Conservation (phyloP, 2,797 vertebrate species). For the Lacerta bilineata region DNA sequence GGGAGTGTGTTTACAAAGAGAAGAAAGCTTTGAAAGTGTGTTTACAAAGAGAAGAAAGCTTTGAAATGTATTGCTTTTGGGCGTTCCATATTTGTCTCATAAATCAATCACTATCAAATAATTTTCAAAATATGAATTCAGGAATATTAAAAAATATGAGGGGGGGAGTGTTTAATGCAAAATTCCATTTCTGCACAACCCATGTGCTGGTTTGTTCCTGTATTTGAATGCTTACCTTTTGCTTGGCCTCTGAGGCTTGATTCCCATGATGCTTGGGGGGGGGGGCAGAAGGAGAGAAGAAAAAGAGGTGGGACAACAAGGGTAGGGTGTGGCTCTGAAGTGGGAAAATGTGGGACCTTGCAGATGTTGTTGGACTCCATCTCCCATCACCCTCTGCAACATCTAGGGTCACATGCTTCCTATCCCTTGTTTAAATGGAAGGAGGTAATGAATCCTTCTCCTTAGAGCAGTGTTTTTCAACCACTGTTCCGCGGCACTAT, state of each 20-base stretch:
- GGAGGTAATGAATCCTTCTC: neutral
- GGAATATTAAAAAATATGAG: neutral
- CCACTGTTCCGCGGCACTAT: too few relatives aligned
- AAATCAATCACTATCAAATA: neutral
- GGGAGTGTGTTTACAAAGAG: too few relatives aligned
- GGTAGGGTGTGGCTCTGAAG: neutral
- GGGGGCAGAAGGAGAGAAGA: neutral
- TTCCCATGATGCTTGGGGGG: neutral
- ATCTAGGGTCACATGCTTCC: neutral
- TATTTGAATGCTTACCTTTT: neutral
- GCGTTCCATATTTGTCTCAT: neutral
- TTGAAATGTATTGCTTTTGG: neutral
- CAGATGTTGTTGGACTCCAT: too few relatives aligned
- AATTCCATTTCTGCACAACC: too few relatives aligned
- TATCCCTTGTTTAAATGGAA: neutral
- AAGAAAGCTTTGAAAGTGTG: neutral
- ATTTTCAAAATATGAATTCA: neutral
- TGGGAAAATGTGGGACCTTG: neutral
- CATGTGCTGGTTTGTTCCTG: too few relatives aligned
- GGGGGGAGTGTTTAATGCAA: too few relatives aligned
- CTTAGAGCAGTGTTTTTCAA: too few relatives aligned
- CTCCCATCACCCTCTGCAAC: neutral
- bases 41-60: too few relatives aligned
- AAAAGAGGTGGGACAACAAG: neutral
- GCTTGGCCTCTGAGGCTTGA: neutral